Base-by-base conservation (phyloP, 2,797 vertebrate genomes). In the Coendou prehensilis region DNA sequence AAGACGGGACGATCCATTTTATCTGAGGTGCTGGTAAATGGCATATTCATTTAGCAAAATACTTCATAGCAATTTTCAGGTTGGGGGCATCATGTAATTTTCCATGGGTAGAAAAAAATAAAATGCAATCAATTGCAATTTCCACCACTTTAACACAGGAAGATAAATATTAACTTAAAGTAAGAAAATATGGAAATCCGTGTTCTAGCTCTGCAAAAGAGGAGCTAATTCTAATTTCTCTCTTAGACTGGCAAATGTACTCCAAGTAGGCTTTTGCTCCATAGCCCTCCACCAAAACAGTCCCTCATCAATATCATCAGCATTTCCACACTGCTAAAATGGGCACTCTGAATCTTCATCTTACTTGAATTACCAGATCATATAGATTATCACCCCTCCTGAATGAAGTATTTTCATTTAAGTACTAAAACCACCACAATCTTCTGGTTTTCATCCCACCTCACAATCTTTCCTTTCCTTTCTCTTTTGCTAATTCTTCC, bases 81-180 rank as follows among this genome's bases (percentile, higher is more conserved):
- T 94, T 88, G 73, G 76, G 59, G 69, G 41, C 54, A 90, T 92
- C 75, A 54, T 79, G 63, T 80, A 79, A 95, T 93, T 97, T 96
- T 97, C 94, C 79, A 95, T 4, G 54, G 69, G 82, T 28, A 84
- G 82, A 89, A 84, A 69, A 84, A n/a, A 95, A 76, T 79, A 52
- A 96, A 94, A 83, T 33, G 33, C 78, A 97, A 96, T n/a, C 94
- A 96, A 84, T 18, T 52, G 59, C 79, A 97, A 96, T 80, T 79
- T 47, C 50, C 0, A 89, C 14, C 28, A 84, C 67, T 95, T 94
- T 89, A 94, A 89, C 86, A 54, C 17, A 92, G 84, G 96, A 94
- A 54, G 33, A 54, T 18, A 59, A 91, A 54, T 90, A 95, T 78
- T 97, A 67, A 97, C 47, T 87, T 82, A 75, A 91, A 96, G 56